Evolutionary conservation across 1,140 invertebrate species (phyloP).

Genomic region (Saccostrea glomerata): DNA sequence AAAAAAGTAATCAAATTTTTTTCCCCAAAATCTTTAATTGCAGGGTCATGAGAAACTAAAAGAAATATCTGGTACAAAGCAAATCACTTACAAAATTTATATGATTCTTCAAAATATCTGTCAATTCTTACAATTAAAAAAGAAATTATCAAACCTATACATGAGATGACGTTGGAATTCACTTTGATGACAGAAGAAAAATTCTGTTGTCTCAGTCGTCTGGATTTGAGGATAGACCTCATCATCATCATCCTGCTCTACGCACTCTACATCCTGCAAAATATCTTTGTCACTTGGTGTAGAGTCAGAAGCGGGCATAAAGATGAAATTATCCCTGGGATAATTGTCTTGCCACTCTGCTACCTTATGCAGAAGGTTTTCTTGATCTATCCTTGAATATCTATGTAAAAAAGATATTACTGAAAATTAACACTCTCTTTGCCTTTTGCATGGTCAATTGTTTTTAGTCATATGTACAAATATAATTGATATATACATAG

Average conservation of each 20-base stretch:
- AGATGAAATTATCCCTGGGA: constrained; percentile 50
- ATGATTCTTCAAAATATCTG: not conserved
- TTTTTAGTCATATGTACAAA: not conserved
- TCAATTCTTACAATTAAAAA: not conserved
- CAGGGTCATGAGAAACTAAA: not conserved
- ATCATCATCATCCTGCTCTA: constrained; percentile 52
- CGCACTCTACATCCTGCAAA: constrained; percentile 16
- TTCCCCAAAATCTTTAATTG: too few species aligned
- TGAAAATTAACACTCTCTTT: not conserved
- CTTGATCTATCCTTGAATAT: constrained; percentile 55
- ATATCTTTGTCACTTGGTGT: not conserved
- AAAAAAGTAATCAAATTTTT: too few species aligned
- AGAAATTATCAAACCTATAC: constrained; percentile 18
- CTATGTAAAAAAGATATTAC: constrained; percentile 31
- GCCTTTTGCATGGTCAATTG: not conserved
- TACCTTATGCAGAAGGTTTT: constrained; percentile 45
- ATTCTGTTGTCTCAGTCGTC: not conserved
- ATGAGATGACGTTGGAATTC: constrained; percentile 50
- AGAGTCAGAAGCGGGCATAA: constrained; percentile 40
- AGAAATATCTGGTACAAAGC: not conserved
- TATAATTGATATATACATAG: not conserved
- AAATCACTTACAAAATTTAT: not conserved
- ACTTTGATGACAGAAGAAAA: constrained; percentile 56
- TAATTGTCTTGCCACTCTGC: constrained; percentile 47
- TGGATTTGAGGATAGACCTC: constrained; percentile 37